Evolutionary conservation across 2,888 invertebrate species (phyloP).

Genomic region (Oscheius sp.): DNA sequence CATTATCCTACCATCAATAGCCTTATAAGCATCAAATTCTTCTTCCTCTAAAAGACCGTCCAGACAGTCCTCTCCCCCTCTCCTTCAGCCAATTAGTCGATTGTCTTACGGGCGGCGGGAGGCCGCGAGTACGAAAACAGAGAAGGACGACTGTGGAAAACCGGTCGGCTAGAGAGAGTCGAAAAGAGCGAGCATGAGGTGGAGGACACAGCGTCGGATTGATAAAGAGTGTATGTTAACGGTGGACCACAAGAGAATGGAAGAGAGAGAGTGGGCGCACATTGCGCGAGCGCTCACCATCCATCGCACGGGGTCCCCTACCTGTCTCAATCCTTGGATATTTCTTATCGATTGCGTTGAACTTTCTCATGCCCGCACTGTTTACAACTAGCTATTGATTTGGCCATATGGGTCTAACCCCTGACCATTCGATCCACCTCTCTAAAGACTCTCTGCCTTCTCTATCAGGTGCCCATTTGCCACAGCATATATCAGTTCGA

Average conservation of each 20-base stretch:
- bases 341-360: not conserved
- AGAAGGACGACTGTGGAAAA: constrained; percentile 30
- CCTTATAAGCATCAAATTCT: not conserved
- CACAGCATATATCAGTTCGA: too few species aligned
- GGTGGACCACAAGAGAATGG: constrained; percentile 28
- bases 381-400: too few species aligned
- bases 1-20: too few species aligned
- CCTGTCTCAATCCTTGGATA: not conserved
- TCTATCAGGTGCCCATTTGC: too few species aligned
- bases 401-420: not conserved
- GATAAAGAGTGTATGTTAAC: constrained; percentile 41
- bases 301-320: not conserved
- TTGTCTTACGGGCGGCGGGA: constrained; percentile 34
- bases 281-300: not conserved
- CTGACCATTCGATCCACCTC: not conserved
- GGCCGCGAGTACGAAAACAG: constrained; percentile 31
- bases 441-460: not conserved
- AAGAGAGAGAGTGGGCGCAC: not conserved
- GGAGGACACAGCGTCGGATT: constrained; percentile 30
- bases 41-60: not conserved
- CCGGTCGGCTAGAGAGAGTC: constrained; percentile 22
- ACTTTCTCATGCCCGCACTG: too few species aligned
- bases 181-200: constrained; percentile 14
- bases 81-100: constrained; percentile 36
- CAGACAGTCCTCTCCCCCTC: constrained; percentile 1